These are phyloP conservation scores for Takifugu bimaculatus DNA, from an alignment of 2,113 vertebrate genomes.

Conservation along the genomic window DNA sequence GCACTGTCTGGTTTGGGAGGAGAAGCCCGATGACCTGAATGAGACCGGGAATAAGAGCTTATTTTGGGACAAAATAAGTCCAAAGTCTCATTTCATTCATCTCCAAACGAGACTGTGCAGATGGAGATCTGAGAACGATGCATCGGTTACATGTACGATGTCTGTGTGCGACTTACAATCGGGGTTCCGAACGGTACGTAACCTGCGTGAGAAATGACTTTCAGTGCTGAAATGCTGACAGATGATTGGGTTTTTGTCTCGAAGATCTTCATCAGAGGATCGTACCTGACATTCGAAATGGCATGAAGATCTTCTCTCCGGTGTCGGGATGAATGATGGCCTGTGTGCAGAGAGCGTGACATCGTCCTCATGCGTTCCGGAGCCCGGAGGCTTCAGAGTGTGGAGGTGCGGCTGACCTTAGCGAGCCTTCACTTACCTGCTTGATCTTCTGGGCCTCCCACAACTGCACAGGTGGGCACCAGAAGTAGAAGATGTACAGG, in stretches of 20 bases:
- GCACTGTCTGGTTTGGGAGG: constrained; percentile 94
- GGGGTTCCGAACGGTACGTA: constrained; percentile 98
- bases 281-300: constrained; percentile 98
- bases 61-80: constrained; percentile 60
- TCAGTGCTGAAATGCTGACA: constrained; percentile 17
- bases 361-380: constrained; percentile 53
- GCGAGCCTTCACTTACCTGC: constrained; percentile 78
- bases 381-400: constrained; percentile 24
- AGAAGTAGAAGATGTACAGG: neutral
- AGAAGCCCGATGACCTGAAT: constrained; percentile 95
- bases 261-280: constrained; percentile 65
- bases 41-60: constrained; percentile 59
- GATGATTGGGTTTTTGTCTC: constrained; percentile 5
- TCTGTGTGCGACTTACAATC: constrained; percentile 84
- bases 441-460: constrained; percentile 98
- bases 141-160: constrained; percentile 26
- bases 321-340: constrained; percentile 98
- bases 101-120: constrained; percentile 32
- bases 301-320: constrained; percentile 99
- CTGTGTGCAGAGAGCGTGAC: constrained; percentile 76
- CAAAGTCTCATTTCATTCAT: constrained; percentile 48
- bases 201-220: constrained; percentile 74
- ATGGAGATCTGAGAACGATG: constrained; percentile 39
- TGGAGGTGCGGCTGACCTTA: constrained; percentile 20
- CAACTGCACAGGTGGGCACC: constrained; percentile 67